Evolutionary conservation across 2,797 vertebrate species (phyloP).

Genomic region (Lindbergichthys nudifrons): DNA sequence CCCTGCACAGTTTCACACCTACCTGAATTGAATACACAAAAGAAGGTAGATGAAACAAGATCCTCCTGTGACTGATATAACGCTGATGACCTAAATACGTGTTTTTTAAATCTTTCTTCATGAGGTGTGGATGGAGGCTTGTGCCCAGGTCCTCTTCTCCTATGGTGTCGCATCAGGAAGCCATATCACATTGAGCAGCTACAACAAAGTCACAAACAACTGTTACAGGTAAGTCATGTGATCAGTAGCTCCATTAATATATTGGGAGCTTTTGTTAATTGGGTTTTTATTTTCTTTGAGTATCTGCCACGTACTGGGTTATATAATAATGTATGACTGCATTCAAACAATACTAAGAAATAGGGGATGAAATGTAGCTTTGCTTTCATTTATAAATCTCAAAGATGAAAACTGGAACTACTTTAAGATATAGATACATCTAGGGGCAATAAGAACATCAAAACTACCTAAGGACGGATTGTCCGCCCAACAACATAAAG

Average conservation of each 20-base stretch:
- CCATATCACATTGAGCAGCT: slow-evolving; percentile 72
- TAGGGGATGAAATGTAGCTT: no score
- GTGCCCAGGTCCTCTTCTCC: slow-evolving; percentile 75
- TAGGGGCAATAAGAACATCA: no score
- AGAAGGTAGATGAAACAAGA: neutral
- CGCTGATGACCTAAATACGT: neutral
- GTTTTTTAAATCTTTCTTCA: neutral
- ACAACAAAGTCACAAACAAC: slow-evolving; percentile 74
- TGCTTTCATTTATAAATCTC: no score
- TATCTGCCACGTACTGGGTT: no score
- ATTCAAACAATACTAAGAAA: no score
- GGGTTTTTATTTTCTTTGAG: neutral
- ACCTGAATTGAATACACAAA: neutral
- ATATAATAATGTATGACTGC: no score
- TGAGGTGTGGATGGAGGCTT: slow-evolving; percentile 79
- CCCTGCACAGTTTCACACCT: neutral
- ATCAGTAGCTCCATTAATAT: neutral
- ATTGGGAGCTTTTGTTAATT: neutral
- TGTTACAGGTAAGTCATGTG: slow-evolving; percentile 65
- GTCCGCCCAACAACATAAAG: neutral
- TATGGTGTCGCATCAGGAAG: slow-evolving; percentile 66
- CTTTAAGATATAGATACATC: no score
- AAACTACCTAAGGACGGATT: no score
- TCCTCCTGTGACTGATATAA: neutral
- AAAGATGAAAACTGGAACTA: no score